Evolutionary conservation across 2,797 vertebrate genomes (phyloP).

Genomic region (Pangasius sanitwongsei): DNA sequence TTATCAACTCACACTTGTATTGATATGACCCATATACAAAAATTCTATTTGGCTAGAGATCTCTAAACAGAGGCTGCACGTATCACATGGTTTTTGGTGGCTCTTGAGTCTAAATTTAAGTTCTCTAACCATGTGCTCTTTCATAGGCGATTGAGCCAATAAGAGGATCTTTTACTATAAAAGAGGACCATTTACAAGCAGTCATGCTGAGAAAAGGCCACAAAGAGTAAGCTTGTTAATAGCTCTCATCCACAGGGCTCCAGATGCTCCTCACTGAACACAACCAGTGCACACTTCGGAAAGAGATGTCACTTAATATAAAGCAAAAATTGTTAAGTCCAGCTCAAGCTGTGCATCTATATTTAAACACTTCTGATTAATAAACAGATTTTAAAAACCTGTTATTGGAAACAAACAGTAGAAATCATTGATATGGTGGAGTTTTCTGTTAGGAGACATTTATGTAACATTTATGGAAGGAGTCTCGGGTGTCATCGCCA

Average conservation of each 20-base stretch:
- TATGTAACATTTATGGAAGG: neutral
- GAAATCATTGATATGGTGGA: neutral
- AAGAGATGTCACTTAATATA: slow-evolving; percentile 68
- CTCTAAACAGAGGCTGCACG: slow-evolving; percentile 62
- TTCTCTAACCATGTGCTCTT: slow-evolving; percentile 76
- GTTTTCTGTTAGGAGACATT: too few relatives aligned
- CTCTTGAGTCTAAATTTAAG: slow-evolving; percentile 77
- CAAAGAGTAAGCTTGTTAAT: slow-evolving; percentile 75
- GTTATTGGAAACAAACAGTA: neutral
- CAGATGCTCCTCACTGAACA: slow-evolving; percentile 72
- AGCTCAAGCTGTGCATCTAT: slow-evolving; percentile 43
- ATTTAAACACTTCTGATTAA: slow-evolving; percentile 43
- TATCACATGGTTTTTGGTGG: slow-evolving; percentile 71
- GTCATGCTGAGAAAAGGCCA: slow-evolving; percentile 75
- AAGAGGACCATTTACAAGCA: slow-evolving; percentile 79
- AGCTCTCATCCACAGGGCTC: slow-evolving; percentile 76
- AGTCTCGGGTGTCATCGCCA: neutral
- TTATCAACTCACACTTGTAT: slow-evolving; percentile 29
- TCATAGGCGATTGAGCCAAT: slow-evolving; percentile 73
- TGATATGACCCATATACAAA: slow-evolving; percentile 29
- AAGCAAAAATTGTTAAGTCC: slow-evolving; percentile 56
- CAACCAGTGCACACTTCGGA: slow-evolving; percentile 57
- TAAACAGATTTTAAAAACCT: neutral
- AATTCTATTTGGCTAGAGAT: slow-evolving; percentile 17
- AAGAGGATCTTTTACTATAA: slow-evolving; percentile 75